Conservation (phyloP, 35 echinoderm and acorn worm genomes). For the Apostichopus japonicus region DNA sequence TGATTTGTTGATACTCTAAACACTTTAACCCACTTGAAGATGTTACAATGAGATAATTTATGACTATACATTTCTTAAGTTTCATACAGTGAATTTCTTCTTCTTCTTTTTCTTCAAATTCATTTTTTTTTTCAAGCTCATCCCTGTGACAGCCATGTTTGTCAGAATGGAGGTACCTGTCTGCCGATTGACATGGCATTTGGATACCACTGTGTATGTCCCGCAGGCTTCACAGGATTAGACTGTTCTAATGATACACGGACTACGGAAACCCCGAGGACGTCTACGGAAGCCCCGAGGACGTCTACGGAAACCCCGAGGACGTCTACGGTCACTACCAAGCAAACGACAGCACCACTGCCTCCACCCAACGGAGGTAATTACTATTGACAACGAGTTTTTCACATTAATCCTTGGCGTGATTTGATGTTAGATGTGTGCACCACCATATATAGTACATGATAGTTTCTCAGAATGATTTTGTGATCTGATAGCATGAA, state of each 20-base stretch:
- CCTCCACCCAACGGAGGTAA: neutral
- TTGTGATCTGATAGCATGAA: no score
- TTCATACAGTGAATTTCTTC: no score
- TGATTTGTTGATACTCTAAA: no score
- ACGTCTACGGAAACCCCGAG: neutral
- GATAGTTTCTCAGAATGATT: no score
- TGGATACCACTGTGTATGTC: constrained; percentile 9
- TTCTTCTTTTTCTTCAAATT: neutral
- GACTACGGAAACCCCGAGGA: neutral
- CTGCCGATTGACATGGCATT: neutral
- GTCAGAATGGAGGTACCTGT: constrained; percentile 31
- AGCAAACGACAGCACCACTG: neutral
- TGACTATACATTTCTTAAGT: no score
- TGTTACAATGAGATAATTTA: no score
- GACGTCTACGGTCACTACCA: neutral
- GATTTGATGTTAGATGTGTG: neutral
- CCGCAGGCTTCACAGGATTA: neutral
- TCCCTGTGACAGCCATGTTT: neutral
- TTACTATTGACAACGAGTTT: no score
- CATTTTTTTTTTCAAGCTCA: neutral
- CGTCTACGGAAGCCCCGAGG: neutral
- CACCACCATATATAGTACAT: neutral
- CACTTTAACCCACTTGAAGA: no score
- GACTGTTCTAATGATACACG: neutral
- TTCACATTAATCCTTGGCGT: no score